A percentile compares a stretch with the other conserved stretches of the same genome.
Conservation (phyloP, 2,113 vertebrate genomes). For the Geothlypis trichas region DNA sequence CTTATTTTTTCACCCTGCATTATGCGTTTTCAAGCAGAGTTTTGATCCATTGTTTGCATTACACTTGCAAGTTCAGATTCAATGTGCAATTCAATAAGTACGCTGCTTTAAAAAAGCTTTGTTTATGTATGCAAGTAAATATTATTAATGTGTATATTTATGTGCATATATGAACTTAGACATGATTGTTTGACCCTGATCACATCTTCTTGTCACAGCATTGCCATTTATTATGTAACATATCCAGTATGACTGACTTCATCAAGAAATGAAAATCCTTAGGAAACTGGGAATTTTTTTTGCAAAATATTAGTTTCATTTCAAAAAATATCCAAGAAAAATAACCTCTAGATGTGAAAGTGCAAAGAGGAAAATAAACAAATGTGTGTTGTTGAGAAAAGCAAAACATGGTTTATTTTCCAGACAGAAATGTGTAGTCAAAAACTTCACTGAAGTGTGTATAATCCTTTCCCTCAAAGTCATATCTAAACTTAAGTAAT, state of each 20-base stretch:
- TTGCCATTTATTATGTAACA: not conserved
- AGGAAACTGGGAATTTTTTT: not conserved
- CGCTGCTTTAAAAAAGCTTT: not conserved
- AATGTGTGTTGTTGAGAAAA: not conserved
- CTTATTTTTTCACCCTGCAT: not conserved
- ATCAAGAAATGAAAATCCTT: not conserved
- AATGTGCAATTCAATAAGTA: not conserved
- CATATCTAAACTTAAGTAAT: not conserved
- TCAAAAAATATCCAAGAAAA: not conserved
- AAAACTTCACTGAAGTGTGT: not conserved
- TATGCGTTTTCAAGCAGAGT: not conserved
- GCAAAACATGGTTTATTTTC: not conserved
- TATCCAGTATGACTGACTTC: not conserved
- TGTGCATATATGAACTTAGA: not conserved
- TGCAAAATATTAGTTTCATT: not conserved
- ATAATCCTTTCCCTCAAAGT: not conserved
- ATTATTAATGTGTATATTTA: not conserved
- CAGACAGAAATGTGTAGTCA: not conserved
- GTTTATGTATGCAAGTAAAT: not conserved
- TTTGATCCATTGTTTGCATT: not conserved
- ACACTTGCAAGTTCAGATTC: not conserved
- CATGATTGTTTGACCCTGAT: not conserved
- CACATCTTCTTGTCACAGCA: not conserved
- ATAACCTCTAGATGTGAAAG: not conserved
- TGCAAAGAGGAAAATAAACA: not conserved